Evolutionary conservation across 2,113 vertebrate species (phyloP).

Genomic region (Chaenogobius annularis): DNA sequence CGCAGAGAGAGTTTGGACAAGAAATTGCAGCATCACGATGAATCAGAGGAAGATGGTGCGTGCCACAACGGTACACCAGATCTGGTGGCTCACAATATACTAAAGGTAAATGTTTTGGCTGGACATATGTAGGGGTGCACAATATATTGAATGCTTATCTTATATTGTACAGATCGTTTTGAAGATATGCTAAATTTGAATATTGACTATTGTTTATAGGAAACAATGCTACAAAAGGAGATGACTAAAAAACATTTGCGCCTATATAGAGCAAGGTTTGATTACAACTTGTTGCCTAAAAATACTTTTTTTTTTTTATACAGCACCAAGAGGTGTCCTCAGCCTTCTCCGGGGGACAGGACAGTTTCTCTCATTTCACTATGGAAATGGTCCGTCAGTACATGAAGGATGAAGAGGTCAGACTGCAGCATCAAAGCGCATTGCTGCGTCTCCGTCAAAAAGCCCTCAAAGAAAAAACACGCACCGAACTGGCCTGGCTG

Average conservation of each 20-base stretch:
- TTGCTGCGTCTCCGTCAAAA: constrained; percentile 91
- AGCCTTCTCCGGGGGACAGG: constrained; percentile 89
- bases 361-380: constrained; percentile 95
- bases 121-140: too few relatives aligned
- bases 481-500: constrained; percentile 93
- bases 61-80: constrained; percentile 70
- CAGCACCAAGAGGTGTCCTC: constrained; percentile 79
- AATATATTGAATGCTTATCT: too few relatives aligned
- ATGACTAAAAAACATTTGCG: not conserved
- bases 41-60: constrained; percentile 87
- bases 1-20: constrained; percentile 89
- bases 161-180: too few relatives aligned
- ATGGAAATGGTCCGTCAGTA: constrained; percentile 98
- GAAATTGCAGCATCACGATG: constrained; percentile 80
- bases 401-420: constrained; percentile 95
- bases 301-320: not conserved
- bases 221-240: too few relatives aligned
- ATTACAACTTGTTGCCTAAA: not conserved
- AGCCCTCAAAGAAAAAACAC: constrained; percentile 95
- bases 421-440: constrained; percentile 93
- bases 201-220: too few relatives aligned
- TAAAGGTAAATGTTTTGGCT: constrained; percentile 75
- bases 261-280: not conserved
- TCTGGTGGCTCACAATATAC: constrained; percentile 52
- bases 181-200: too few relatives aligned